These are phyloP conservation scores for Archegozetes longisetosus DNA, from an alignment of 1,140 invertebrate genomes.

Conservation along the genomic window DNA sequence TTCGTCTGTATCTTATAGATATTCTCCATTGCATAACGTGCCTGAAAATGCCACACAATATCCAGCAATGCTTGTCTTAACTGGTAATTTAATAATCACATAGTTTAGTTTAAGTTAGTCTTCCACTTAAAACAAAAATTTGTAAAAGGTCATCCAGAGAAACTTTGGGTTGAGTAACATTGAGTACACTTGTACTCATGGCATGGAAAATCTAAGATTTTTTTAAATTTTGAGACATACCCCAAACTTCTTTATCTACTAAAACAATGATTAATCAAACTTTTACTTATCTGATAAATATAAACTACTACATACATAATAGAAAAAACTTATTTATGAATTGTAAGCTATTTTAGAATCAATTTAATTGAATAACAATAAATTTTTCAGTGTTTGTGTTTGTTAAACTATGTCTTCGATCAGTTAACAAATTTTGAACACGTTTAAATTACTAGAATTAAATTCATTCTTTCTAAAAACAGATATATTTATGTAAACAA, in stretches of 20 bases:
- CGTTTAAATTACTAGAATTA: too few relatives aligned
- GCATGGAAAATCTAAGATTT: too few relatives aligned
- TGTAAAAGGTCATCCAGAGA: slow-evolving; percentile 52
- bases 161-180: slow-evolving; percentile 88
- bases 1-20: slow-evolving; percentile 19
- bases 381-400: too few relatives aligned
- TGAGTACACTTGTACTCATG: slow-evolving; percentile 87
- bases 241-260: slow-evolving; percentile 35
- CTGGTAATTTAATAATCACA: slow-evolving; percentile 33
- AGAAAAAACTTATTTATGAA: too few relatives aligned
- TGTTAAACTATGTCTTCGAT: too few relatives aligned
- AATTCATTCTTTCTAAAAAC: neutral
- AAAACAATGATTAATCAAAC: too few relatives aligned
- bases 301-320: too few relatives aligned
- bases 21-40: slow-evolving; percentile 88
- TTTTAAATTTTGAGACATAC: slow-evolving; percentile 60
- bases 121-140: neutral
- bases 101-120: neutral
- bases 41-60: slow-evolving; percentile 42
- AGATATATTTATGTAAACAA: neutral
- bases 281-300: too few relatives aligned
- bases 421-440: too few relatives aligned
- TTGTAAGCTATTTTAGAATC: slow-evolving; percentile 89
- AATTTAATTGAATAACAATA: too few relatives aligned
- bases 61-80: slow-evolving; percentile 73